phyloP scores from a whole-genome alignment of 2,113 vertebrate genomes.

The Mastomys natalensis region DNA sequence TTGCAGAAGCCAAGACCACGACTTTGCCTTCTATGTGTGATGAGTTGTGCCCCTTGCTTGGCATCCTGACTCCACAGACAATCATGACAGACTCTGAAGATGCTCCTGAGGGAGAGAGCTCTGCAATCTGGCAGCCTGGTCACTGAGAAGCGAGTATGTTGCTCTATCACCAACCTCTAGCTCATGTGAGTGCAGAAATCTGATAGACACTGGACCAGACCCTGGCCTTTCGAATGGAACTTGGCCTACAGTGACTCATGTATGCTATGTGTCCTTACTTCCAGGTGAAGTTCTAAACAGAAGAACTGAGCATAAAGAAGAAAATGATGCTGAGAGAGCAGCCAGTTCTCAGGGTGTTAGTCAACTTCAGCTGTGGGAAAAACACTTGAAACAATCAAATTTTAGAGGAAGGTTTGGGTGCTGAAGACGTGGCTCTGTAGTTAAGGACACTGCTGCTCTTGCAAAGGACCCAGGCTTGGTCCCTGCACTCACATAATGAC shows the following conservation, averaged over 20 bases:
- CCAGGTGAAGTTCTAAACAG: not conserved
- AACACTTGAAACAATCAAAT: no score
- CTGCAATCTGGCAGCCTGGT: not conserved
- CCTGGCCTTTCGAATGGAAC: not conserved
- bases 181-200: not conserved
- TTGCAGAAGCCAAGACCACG: not conserved
- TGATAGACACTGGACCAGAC: not conserved
- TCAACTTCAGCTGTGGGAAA: not conserved
- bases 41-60: not conserved
- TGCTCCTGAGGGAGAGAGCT: not conserved
- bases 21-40: not conserved
- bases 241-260: no score
- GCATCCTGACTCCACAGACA: not conserved
- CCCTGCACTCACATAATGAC: not conserved
- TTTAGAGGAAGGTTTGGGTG: no score
- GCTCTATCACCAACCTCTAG: not conserved
- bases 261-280: accelerated
- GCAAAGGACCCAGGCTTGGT: not conserved
- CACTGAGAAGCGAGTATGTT: not conserved
- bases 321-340: not conserved
- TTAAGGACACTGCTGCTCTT: not conserved
- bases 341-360: not conserved
- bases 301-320: not conserved
- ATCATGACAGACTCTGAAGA: not conserved
- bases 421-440: not conserved